These are phyloP conservation scores for Pherbina coryleti DNA, from an alignment of 2,888 invertebrate species.

Conservation along the genomic window DNA sequence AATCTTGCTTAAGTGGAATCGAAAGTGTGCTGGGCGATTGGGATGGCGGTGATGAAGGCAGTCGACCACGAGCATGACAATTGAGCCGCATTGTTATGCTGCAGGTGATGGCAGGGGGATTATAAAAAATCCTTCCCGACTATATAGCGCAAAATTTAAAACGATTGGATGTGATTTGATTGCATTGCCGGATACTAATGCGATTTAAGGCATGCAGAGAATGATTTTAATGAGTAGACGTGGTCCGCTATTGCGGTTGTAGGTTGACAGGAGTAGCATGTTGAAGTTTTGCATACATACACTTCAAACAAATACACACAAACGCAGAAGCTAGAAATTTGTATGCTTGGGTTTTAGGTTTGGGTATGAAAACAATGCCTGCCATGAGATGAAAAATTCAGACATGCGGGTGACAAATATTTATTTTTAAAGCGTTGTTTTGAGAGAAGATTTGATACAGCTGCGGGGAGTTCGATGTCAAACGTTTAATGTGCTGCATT, in stretches of 20 bases:
- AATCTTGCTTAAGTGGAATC: not conserved
- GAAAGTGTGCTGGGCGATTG: not conserved
- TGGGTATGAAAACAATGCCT: too few relatives aligned
- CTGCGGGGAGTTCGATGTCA: too few relatives aligned
- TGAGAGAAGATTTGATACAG: too few relatives aligned
- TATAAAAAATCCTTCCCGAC: not conserved
- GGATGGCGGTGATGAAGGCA: not conserved
- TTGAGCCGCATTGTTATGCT: constrained; percentile 1
- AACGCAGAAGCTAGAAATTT: too few relatives aligned
- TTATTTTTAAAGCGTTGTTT: too few relatives aligned
- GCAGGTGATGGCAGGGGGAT: not conserved
- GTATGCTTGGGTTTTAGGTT: too few relatives aligned
- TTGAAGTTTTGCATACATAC: not conserved
- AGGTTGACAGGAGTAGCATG: not conserved
- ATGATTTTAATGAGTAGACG: constrained; percentile 30
- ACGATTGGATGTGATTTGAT: constrained; percentile 37
- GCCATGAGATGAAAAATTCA: too few relatives aligned
- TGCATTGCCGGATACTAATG: constrained; percentile 32
- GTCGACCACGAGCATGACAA: not conserved
- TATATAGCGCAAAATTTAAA: not conserved
- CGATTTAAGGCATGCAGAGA: constrained; percentile 33
- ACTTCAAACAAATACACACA: too few relatives aligned
- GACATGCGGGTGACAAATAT: too few relatives aligned
- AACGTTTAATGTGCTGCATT: not conserved
- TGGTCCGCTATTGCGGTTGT: not conserved